Evolutionary conservation across 30 jellyfish, hydroid and myxozoan genomes (phyloP).

Genomic region (Aurelia sp.): DNA sequence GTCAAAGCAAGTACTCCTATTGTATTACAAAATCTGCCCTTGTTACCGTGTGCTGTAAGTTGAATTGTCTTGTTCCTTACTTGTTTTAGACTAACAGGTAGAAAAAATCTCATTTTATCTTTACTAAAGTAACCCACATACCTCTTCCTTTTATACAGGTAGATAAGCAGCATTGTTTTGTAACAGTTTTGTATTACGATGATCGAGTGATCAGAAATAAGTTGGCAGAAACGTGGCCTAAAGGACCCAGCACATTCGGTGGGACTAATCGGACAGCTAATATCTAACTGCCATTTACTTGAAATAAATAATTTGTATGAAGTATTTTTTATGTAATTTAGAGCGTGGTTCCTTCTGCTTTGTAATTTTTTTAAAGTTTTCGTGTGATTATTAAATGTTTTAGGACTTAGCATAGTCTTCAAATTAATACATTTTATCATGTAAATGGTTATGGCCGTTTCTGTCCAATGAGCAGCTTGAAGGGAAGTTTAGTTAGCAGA

Average conservation of each 20-base stretch:
- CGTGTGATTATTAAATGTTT: constrained; percentile 7
- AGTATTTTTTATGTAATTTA: constrained; percentile 1
- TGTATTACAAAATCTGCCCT: no score
- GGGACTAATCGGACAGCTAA: no score
- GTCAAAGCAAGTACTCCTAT: no score
- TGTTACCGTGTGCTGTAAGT: no score
- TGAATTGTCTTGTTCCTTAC: no score
- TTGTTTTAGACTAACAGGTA: no score
- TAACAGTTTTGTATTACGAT: constrained; percentile 2
- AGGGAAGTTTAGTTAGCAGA: background rate
- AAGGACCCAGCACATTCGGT: no score
- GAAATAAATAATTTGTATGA: no score
- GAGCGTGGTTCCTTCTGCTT: background rate
- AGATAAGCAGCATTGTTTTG: background rate
- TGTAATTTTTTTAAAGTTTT: background rate
- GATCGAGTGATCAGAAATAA: background rate
- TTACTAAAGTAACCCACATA: no score
- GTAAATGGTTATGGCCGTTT: background rate
- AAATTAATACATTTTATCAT: background rate
- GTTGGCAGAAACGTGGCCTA: no score
- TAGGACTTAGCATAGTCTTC: background rate
- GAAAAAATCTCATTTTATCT: no score
- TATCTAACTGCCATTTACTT: no score
- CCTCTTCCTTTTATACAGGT: background rate
- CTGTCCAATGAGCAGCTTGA: background rate